phyloP scores from a whole-genome alignment of 2,888 invertebrate genomes.

The Chaetogeoica ovagalla region DNA sequence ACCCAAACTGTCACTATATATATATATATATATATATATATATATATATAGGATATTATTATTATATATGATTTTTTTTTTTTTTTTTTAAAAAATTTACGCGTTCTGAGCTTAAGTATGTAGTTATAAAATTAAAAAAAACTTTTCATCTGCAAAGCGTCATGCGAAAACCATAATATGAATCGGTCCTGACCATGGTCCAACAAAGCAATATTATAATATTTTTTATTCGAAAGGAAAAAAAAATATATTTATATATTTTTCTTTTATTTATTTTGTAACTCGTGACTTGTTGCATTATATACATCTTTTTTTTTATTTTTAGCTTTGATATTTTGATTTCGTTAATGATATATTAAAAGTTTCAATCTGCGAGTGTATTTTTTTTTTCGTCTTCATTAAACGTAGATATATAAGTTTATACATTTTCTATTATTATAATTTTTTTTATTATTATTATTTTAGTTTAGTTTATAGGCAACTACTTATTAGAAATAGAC shows the following conservation, averaged over 20 bases:
- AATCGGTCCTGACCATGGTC: constrained; percentile 10
- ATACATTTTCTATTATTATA: constrained; percentile 5
- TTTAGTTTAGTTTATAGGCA: constrained; percentile 6
- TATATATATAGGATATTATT: not conserved
- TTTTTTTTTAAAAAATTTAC: not conserved
- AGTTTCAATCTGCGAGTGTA: constrained; percentile 16
- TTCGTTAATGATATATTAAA: not conserved
- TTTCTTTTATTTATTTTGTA: constrained; percentile 46
- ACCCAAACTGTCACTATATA: constrained; percentile 17
- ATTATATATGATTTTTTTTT: constrained; percentile 1
- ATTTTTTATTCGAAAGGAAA: constrained; percentile 25
- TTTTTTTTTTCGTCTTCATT: constrained; percentile 3
- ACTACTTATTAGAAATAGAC: constrained; percentile 42
- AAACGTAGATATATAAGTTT: constrained; percentile 11
- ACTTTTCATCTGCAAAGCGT: not conserved
- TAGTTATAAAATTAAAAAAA: constrained; percentile 47
- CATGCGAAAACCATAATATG: not conserved
- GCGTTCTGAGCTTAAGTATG: constrained; percentile 8
- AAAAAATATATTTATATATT: not conserved
- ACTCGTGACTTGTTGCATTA: constrained; percentile 45
- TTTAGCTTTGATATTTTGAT: constrained; percentile 35
- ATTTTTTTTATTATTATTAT: not conserved
- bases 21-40: too few relatives aligned
- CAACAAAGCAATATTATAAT: constrained; percentile 43
- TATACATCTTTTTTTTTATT: constrained; percentile 32